phyloP scores from a whole-genome alignment of 2,888 invertebrate species.

The Meandrusa payeni region DNA sequence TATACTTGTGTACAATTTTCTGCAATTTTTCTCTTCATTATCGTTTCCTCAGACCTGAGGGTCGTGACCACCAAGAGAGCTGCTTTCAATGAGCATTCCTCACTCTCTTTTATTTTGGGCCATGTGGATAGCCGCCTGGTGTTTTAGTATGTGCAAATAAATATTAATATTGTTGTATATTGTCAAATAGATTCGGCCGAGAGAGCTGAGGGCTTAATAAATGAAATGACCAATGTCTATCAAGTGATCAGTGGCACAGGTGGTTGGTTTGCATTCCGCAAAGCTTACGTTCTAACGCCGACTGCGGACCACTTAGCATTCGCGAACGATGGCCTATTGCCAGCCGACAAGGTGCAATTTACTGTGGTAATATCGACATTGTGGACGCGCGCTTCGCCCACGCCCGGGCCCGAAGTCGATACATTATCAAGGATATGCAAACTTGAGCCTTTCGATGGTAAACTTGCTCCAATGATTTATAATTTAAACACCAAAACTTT shows the following conservation, averaged over 20 bases:
- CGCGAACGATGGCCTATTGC: constrained; percentile 32
- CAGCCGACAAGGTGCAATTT: constrained; percentile 49
- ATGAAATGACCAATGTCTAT: constrained; percentile 40
- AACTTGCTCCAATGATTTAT: not conserved
- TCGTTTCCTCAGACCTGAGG: too few species aligned
- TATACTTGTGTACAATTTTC: too few species aligned
- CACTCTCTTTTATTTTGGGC: too few species aligned
- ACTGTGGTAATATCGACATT: constrained; percentile 37
- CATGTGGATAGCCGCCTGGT: too few species aligned
- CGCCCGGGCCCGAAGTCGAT: constrained; percentile 55
- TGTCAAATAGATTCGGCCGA: too few species aligned
- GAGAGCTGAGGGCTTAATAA: too few species aligned
- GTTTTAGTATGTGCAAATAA: too few species aligned
- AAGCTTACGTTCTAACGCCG: constrained; percentile 45
- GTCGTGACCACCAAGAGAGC: too few species aligned
- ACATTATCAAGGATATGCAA: constrained; percentile 65
- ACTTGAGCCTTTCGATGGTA: constrained; percentile 18
- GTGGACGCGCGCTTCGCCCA: constrained; percentile 62
- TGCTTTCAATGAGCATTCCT: too few species aligned
- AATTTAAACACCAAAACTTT: too few species aligned
- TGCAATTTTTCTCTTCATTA: too few species aligned
- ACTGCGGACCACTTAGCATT: constrained; percentile 18
- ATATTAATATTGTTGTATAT: too few species aligned
- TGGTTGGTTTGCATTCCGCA: constrained; percentile 56
- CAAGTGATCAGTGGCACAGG: constrained; percentile 55